phyloP scores from a whole-genome alignment of 2,797 vertebrate species.

The Chaunax sp. region DNA sequence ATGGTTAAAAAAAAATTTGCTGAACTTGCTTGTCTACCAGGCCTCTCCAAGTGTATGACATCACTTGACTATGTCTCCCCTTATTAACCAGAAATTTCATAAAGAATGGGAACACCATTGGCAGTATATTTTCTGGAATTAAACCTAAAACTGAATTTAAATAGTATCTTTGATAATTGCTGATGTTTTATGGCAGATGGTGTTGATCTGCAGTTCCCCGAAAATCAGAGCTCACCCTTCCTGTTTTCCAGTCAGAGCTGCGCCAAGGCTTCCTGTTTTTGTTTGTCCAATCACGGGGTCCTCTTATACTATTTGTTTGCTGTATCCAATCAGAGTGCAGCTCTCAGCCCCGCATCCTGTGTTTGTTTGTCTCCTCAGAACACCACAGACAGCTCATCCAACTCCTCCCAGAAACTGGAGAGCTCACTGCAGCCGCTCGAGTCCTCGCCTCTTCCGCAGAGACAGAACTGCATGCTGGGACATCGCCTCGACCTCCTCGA shows the following conservation, averaged over 20 bases:
- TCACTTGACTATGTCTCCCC: too few relatives aligned
- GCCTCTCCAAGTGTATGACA: background rate
- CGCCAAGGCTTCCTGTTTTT: constrained; percentile 76
- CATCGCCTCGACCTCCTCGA: constrained; percentile 90
- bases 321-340: constrained; percentile 57
- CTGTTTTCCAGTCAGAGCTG: constrained; percentile 73
- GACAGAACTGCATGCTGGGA: constrained; percentile 89
- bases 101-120: background rate
- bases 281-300: constrained; percentile 70
- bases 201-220: constrained; percentile 34
- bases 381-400: constrained; percentile 97
- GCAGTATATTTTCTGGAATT: background rate
- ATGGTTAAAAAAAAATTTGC: too few relatives aligned
- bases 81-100: background rate
- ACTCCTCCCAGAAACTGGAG: constrained; percentile 96
- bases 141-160: background rate
- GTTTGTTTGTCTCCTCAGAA: constrained; percentile 85
- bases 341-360: constrained; percentile 68
- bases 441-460: constrained; percentile 89
- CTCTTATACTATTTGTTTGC: constrained; percentile 58
- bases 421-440: constrained; percentile 88
- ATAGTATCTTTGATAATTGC: background rate
- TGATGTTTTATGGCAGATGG: constrained; percentile 27
- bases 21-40: background rate
- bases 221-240: constrained; percentile 61